A percentile compares a stretch with the other conserved stretches of the same genome.
Conservation (phyloP, 1,140 invertebrate genomes). For the Leptinotarsa defecta region DNA sequence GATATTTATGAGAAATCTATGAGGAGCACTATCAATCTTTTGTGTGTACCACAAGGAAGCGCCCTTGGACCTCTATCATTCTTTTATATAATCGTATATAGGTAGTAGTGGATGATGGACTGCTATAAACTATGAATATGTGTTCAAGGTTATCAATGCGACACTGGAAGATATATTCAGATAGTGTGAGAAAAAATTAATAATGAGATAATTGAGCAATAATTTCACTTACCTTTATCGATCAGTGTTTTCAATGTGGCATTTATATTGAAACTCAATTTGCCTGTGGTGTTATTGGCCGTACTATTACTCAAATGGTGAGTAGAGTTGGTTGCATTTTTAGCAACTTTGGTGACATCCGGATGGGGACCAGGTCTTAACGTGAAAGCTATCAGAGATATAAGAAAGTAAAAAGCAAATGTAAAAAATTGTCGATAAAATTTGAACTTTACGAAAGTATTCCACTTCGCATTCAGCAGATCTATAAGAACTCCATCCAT, state of each 20-base stretch:
- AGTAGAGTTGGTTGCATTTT: constrained; percentile 33
- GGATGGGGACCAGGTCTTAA: constrained; percentile 75
- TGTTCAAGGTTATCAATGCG: no score
- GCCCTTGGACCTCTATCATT: no score
- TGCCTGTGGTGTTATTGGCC: constrained; percentile 15
- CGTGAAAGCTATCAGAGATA: constrained; percentile 86
- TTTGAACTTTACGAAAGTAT: constrained; percentile 93
- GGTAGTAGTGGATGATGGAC: no score
- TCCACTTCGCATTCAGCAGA: constrained; percentile 96
- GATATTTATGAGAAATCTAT: no score
- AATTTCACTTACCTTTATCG: constrained; percentile 16
- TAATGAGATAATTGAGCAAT: not conserved
- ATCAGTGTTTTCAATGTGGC: constrained; percentile 7
- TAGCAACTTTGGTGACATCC: constrained; percentile 27
- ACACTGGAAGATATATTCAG: no score
- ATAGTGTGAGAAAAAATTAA: no score
- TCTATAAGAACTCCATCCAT: constrained; percentile 95
- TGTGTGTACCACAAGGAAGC: no score
- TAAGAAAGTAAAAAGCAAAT: constrained; percentile 86
- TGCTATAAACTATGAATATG: no score
- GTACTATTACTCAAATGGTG: constrained; percentile 9
- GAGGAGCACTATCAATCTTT: no score
- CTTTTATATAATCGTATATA: no score
- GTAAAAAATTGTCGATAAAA: constrained; percentile 92
- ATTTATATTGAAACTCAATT: constrained; percentile 3